Evolutionary conservation across 2,797 vertebrate genomes (phyloP), one percentile per base, ranked within the genome.

Genomic region (Toxotes lorentzi): DNA sequence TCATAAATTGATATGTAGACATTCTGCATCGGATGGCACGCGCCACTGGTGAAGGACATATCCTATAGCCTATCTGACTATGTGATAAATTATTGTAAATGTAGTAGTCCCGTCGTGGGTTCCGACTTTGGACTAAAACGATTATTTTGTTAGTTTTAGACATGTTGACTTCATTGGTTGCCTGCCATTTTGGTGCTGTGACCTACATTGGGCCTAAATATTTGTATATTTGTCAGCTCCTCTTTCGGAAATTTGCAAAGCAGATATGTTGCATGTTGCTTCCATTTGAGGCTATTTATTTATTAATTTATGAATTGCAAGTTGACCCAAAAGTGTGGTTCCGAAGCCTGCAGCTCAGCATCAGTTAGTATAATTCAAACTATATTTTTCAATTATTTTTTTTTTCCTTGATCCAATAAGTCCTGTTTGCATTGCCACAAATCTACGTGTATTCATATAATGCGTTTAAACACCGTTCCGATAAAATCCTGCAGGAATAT

Each of bases 401-500:
- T 23, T 5, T 4, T 53, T n/a, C 1, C 6, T 30, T 50, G 11
- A 70, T 47, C 11, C 19, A 4, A 24, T 17, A 40, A 38, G 14
- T 57, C 30, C 7, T 58, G 13, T 66, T 19, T 40, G 64, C 53
- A 11, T 2, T 48, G 53, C 54, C 3, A 24, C 13, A 51, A 41
- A 51, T 83, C 50, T 40, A n/a, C n/a, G 2, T 62, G 21, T 24
- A 38, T 74, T 50, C 27, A 16, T 16, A 48, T 34, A 40, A 73
- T 38, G 56, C 30, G 57, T 76, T 77, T 73, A 11, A 77, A 56
- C 41, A 19, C 11, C 3, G 19, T 74, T 45, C 40, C 27, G 47
- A 40, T 66, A 41, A 78, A 84, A 70, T 82, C 40, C 61, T 40
- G 7, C 59, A 61, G 62, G 60, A 70, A 79, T 80, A 57, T 48